phyloP scores from a whole-genome alignment of 2,113 vertebrate species.

The Sylvia atricapilla region DNA sequence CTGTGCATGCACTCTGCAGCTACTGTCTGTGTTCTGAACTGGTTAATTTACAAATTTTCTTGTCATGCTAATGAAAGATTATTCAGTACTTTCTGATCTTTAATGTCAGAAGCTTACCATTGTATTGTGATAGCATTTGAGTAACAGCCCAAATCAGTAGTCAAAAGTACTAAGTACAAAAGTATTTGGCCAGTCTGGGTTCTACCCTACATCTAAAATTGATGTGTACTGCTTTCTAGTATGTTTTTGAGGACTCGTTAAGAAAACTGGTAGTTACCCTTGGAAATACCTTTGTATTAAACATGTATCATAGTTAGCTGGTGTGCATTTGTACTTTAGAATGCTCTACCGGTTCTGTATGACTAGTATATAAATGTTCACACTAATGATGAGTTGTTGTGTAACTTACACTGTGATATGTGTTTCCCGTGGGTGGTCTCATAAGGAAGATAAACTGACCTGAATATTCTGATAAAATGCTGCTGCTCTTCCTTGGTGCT shows the following conservation, averaged over 20 bases:
- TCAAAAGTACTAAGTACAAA: not conserved
- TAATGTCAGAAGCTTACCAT: not conserved
- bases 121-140: not conserved
- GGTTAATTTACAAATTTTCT: not conserved
- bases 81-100: not conserved
- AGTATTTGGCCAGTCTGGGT: not conserved
- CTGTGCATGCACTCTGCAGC: not conserved
- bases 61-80: not conserved
- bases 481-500: not conserved
- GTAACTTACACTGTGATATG: not conserved
- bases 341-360: not conserved
- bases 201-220: not conserved
- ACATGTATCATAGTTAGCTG: not conserved
- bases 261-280: not conserved
- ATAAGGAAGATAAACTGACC: not conserved
- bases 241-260: not conserved
- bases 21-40: not conserved
- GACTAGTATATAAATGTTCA: not conserved
- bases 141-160: not conserved
- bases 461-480: not conserved
- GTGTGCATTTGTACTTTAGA: not conserved
- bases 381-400: accelerated
- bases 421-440: not conserved
- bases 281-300: not conserved
- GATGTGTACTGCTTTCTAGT: not conserved